A percentile compares a stretch with the other conserved stretches of the same genome.
Evolutionary conservation across 2,797 vertebrate genomes (phyloP).

Genomic region (Lutjanus campechanus): DNA sequence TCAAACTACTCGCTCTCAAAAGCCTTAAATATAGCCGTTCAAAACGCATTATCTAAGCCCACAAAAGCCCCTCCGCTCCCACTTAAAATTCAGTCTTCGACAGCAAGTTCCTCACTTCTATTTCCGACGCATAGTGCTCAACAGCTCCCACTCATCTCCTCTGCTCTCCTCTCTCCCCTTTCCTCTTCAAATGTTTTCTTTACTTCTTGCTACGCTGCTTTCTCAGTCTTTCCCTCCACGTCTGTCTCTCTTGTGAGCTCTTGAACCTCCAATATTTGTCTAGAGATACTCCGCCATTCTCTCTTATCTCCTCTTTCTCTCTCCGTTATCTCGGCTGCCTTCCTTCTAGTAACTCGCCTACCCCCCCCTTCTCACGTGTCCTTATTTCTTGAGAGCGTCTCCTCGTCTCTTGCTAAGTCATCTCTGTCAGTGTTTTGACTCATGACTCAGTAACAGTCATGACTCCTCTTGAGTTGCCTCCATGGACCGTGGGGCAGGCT

Average conservation of each 20-base stretch:
- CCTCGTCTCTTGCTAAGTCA: constrained; percentile 16
- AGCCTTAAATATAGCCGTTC: constrained; percentile 33
- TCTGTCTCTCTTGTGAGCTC: constrained; percentile 68
- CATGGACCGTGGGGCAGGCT: constrained; percentile 5
- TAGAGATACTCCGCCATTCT: constrained; percentile 63
- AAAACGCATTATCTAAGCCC: constrained; percentile 35
- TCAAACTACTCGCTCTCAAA: constrained; percentile 19
- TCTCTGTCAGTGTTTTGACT: constrained; percentile 43
- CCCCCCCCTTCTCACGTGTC: constrained; percentile 1
- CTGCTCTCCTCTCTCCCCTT: constrained; percentile 50
- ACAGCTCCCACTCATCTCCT: constrained; percentile 67
- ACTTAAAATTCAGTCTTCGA: constrained; percentile 66
- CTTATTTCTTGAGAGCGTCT: constrained; percentile 13
- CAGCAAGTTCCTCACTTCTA: constrained; percentile 58
- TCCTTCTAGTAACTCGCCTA: constrained; percentile 24
- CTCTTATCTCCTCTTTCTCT: constrained; percentile 52
- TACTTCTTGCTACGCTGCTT: constrained; percentile 41
- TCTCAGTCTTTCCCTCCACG: constrained; percentile 39
- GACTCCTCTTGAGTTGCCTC: constrained; percentile 34
- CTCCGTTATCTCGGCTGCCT: constrained; percentile 37
- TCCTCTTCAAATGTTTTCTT: constrained; percentile 69
- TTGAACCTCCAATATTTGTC: constrained; percentile 74
- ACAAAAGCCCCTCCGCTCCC: constrained; percentile 30
- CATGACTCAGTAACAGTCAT: constrained; percentile 33
- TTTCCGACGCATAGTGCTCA: constrained; percentile 48